Base-by-base conservation (phyloP, 2,888 invertebrate species). In the Drosophila buzzatii region DNA sequence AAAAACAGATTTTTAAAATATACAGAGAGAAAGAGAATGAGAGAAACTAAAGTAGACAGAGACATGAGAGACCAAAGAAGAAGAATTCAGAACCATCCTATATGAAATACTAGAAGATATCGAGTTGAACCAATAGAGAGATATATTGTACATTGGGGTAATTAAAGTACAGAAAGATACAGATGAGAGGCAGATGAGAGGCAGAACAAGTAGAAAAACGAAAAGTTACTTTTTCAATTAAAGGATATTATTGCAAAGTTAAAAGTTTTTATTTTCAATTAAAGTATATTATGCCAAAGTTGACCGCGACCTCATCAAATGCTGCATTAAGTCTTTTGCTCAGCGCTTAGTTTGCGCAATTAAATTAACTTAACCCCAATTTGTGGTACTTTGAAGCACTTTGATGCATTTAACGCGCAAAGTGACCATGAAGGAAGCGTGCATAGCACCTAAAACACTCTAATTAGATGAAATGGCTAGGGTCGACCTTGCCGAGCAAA, bases 381-480 rank as follows among this genome's bases (percentile, higher is more conserved):
- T 57, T 44, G 42, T 6, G 33, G 44, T 31, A 3, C 55, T 41
- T 14, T 41, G 27, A 3, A 41, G 44, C 44, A 45, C 57, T 57
- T 33, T 57, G 33, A 20, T 10, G 42, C 44, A 35, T 20, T 57
- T 44, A 45, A 57, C 23, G 10, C 33, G 33, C 18, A 42, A 62
- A 62, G 39, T 45, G 51, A 31, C 64, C 72, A n/a, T 59, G 49
- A 27, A 60, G 52, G 56, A 53, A 14, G 70, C 53, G 53, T 27
- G 37, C 37, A 37, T 41, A 45, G 72, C 51, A 61, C 37, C 31
- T 52, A 45, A 73, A 51, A 52, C 51, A 69, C 39, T 68, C 31
- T 47, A 74, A 73, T 57, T 74, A 57, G 20, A 56, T 69, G 61
- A 39, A 74, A 44, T 35, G 47, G n/a, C 27, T 20, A 3, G 16